phyloP scores from a whole-genome alignment of 2,888 invertebrate species.

The Taenaris catops region DNA sequence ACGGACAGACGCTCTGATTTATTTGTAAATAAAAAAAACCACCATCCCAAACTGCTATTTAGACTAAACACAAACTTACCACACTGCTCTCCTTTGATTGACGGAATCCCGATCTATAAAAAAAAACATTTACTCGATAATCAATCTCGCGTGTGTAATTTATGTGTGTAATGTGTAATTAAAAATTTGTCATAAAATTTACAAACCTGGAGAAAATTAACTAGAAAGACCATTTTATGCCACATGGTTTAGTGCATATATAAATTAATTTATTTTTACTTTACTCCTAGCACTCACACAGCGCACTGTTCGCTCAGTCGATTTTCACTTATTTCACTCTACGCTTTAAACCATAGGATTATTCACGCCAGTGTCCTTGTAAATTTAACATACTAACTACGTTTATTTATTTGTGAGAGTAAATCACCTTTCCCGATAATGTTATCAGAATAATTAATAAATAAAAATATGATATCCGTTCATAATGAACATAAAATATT shows the following conservation, averaged over 20 bases:
- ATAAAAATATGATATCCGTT: slow-evolving; percentile 6
- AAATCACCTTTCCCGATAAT: slow-evolving; percentile 10
- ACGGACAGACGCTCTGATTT: no score
- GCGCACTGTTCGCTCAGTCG: slow-evolving; percentile 36
- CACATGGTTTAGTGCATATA: slow-evolving; percentile 25
- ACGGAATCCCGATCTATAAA: slow-evolving; percentile 1
- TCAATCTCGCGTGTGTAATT: neutral
- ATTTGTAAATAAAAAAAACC: no score
- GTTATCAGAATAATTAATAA: slow-evolving; percentile 8
- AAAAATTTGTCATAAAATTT: slow-evolving; percentile 6
- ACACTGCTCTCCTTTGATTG: slow-evolving; percentile 2
- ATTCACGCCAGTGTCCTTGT: slow-evolving; percentile 59
- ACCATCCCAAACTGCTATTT: no score
- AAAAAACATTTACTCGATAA: no score
- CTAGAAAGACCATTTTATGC: slow-evolving; percentile 14
- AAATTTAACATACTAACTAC: slow-evolving; percentile 37
- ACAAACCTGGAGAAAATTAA: slow-evolving; percentile 40
- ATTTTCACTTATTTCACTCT: slow-evolving; percentile 42
- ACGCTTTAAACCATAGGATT: slow-evolving; percentile 49
- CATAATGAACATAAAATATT: slow-evolving; percentile 2
- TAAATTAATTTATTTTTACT: slow-evolving; percentile 1
- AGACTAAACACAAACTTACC: slow-evolving; percentile 12
- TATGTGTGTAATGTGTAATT: neutral
- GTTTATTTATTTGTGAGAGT: slow-evolving; percentile 31
- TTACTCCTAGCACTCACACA: slow-evolving; percentile 24